These are phyloP conservation scores for Dromiciops gliroides DNA, from an alignment of 2,113 vertebrate genomes.

Conservation along the genomic window DNA sequence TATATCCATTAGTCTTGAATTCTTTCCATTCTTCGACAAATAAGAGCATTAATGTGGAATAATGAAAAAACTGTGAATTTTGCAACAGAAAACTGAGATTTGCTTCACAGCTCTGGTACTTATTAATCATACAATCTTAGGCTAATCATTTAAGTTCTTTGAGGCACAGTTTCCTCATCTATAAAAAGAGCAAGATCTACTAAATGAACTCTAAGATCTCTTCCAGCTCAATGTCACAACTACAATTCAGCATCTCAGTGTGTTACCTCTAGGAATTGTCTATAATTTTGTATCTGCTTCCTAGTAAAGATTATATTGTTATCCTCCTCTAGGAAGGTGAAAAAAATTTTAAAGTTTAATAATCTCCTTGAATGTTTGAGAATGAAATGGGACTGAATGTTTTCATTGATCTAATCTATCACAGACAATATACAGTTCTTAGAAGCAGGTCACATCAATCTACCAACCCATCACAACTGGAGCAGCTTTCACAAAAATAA, in stretches of 20 bases:
- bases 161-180: neutral
- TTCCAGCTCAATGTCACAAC: neutral
- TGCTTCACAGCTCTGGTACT: neutral
- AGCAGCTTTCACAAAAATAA: neutral
- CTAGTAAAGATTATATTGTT: neutral
- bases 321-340: neutral
- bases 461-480: neutral
- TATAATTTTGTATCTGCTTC: neutral
- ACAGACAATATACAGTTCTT: neutral
- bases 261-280: neutral
- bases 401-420: neutral
- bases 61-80: neutral
- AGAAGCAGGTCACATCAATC: neutral
- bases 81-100: neutral
- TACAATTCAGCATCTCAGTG: neutral
- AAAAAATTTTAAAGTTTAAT: neutral
- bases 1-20: neutral
- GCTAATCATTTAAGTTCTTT: neutral
- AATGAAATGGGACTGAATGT: neutral
- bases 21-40: neutral
- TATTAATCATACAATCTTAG: neutral
- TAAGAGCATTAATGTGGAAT: neutral
- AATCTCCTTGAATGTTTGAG: neutral
- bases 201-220: neutral
- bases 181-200: neutral